Conservation (phyloP, 2,888 invertebrate genomes). For the Drosophila incognita region DNA sequence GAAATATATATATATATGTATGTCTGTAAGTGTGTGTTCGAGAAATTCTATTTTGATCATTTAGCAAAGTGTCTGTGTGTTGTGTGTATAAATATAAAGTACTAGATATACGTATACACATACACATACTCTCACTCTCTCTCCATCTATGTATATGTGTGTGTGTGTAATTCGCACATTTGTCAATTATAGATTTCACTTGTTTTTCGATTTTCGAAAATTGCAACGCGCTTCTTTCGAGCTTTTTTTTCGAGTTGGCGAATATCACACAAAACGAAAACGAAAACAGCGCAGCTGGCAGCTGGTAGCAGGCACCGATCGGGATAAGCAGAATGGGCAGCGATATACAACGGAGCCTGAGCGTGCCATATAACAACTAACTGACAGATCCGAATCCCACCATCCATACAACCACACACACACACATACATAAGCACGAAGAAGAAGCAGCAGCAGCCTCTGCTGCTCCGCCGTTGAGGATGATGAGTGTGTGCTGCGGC, state of each 20-base stretch:
- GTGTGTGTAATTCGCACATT: slow-evolving; percentile 36
- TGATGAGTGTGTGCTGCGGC: slow-evolving; percentile 37
- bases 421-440: slow-evolving; percentile 48
- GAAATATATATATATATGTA: not conserved
- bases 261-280: slow-evolving; percentile 14
- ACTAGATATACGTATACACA: slow-evolving; percentile 16
- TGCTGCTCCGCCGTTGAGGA: slow-evolving; percentile 35
- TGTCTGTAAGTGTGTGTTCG: slow-evolving; percentile 6
- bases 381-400: slow-evolving; percentile 53
- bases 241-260: slow-evolving; percentile 13
- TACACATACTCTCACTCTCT: not conserved
- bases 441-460: slow-evolving; percentile 34
- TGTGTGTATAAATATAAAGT: slow-evolving; percentile 12
- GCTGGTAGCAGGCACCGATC: slow-evolving; percentile 8
- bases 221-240: slow-evolving; percentile 33
- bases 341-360: slow-evolving; percentile 60
- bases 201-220: slow-evolving; percentile 19
- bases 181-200: slow-evolving; percentile 46
- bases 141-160: not conserved
- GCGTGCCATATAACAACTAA: slow-evolving; percentile 53
- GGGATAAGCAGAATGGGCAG: slow-evolving; percentile 18
- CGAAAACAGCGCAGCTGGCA: slow-evolving; percentile 7
- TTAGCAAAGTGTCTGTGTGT: slow-evolving; percentile 13
- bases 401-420: slow-evolving; percentile 27
- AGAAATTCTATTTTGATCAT: slow-evolving; percentile 39